Base-by-base conservation (phyloP, 2,888 invertebrate genomes). In the Trissolcus brochymenae region DNA sequence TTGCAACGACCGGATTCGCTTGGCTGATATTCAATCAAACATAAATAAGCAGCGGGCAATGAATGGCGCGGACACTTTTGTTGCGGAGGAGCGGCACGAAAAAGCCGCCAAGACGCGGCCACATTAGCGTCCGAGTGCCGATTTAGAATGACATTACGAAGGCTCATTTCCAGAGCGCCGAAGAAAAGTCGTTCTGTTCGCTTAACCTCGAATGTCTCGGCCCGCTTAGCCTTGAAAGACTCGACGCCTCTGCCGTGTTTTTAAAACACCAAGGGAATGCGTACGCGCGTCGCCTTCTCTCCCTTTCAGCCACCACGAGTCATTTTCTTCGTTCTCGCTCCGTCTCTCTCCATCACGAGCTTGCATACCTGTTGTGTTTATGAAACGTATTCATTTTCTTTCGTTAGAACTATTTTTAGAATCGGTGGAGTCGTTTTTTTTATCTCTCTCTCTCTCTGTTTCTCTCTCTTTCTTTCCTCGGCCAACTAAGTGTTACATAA, bases 201-300 rank as follows among this genome's bases (percentile, higher is more conserved):
- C 77, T 79, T 79, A 82, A 79, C 81, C 81, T 82, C 80, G 82
- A 80, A 76, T 79, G 76, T 81, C 79, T 82, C 79, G 82, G 77
- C 78, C 79, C 81, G 82, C 73, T 81, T 85, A 85, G 84, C 85
- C 85, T 86, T 85, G 86, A 86, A 84, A 84, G 80, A 80, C 83
- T 83, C 85, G 82, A 82, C 83, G 83, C 81, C 81, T 82, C 81
- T 83, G 61, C 79, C 78, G 80, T 78, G 81, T 81, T 81, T 83
- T 82, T 79, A 82, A 82, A 82, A 81, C 77, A 78, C 65, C 43
- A 59, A 29, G 72, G 49, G 76, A 76, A 72, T 67, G 72, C 62
- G 54, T 72, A 56, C 54, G 62, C 72, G 64, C 67, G 60, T 75
- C 55, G 53, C 64, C 49, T 68, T 57, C 53, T 46, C 16, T 61